Evolutionary conservation across 1,140 invertebrate species (phyloP), one percentile per base, ranked within the genome.

Genomic region (Diploscapter pachys): DNA sequence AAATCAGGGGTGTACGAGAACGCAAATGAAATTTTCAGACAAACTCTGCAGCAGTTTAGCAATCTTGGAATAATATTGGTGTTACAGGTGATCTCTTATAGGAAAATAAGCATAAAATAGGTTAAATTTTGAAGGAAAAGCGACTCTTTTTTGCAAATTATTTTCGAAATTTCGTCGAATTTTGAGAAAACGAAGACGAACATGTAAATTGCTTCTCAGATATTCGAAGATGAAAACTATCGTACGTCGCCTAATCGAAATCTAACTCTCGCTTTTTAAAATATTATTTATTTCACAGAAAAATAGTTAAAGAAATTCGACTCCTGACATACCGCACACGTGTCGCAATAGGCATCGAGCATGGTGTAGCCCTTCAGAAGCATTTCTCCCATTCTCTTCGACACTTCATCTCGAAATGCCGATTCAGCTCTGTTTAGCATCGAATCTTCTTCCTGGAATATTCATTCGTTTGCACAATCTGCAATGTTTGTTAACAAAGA

Each of bases 341-440:
- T 75, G 5, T 71, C 57, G 55, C 76, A 78, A 63, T 78, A 78
- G 31, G 59, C 66, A 64, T 78, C 76, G 4, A 78, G 72, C 76
- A 78, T 78, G 0, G 76, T 78, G 54, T 77, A 55, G 69, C 76
- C 76, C 50, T 73, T 76, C 13, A 78, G 52, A 11, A 78, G 65
- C 53, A 76, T 31, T 56, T 76, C 76, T 8, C 76, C 76, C 76
- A 78, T 78, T 63, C 72, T 53, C 55, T 78, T 78, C 31, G 76
- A 78, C 6, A 78, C 72, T 13, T 67, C 76, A 55, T 75, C 72
- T 5, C 71, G 63, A 9, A 78, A 61, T 3, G 65, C 13, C 6
- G 68, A 65, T 31, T 67, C 50, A 51, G 62, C 63, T 48, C 66
- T 55, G n/a, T 57, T 61, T 31, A 31, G 31, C 31, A 31, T 31